Evolutionary conservation across 2,113 vertebrate genomes (phyloP), one percentile per base, ranked within the genome.

Genomic region (Hemibagrus wyckioides): DNA sequence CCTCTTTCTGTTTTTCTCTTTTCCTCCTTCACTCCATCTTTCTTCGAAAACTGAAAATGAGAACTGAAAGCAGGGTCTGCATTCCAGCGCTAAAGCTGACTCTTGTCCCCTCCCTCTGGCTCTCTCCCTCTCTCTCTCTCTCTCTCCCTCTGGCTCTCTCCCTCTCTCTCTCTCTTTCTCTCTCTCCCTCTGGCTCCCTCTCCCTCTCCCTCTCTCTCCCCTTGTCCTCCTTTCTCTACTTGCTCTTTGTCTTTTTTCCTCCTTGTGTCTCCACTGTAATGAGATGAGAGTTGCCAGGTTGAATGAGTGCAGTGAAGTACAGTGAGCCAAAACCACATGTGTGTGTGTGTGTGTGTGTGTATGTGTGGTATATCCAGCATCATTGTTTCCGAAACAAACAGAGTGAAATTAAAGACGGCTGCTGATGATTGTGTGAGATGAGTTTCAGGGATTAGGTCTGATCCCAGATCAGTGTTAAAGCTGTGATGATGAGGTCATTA

Each of bases 61-160:
- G 91, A 91, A 94, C 90, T 85, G 87, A 91, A 41, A 44, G 87
- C 92, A 41, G 75, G 80, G 91, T 91, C 93, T 85, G 88, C 93
- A 95, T 95, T 95, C 94, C 93, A 93, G 91, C 91, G 92, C 93
- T 92, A 88, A 91, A 93, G 90, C 82, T 87, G 17, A 39, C 67
- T 19, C 92, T 90, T 88, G 80, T 83, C 85, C 52, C n/a, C 23
- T n/a, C 56, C 30, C 15, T 50, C 50, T 48, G 23, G 63, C 39
- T 23, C 41, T 85, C 39, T 28, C 39, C n/a, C 65, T 10, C 4
- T 30, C 2, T 44, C 41, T 44, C 50, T 36, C 15, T 36, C 14
- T 14, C 65, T 6, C 41, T 44, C 41, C 6, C 41, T 65, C 10
- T 65, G 6, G n/a, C 21, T n/a, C 56, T 30, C 15, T 50, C 36